Evolutionary conservation across 2,888 invertebrate species (phyloP).

Genomic region (Drosophila paramelanica): DNA sequence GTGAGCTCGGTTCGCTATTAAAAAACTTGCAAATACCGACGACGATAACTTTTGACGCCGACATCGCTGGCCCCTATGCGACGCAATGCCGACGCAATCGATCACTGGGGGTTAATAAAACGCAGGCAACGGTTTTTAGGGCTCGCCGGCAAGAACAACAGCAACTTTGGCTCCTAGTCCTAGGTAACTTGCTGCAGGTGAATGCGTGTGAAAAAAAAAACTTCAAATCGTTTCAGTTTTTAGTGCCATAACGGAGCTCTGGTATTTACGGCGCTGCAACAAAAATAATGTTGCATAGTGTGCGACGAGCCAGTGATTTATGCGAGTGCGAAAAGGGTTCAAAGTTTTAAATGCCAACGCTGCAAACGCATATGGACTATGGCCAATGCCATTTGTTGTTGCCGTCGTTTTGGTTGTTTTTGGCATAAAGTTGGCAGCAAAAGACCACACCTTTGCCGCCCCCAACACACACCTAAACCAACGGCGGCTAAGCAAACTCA

Average conservation of each 20-base stretch:
- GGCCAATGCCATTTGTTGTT: conserved; percentile 8
- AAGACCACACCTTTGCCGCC: conserved; percentile 26
- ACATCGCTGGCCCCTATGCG: conserved; percentile 23
- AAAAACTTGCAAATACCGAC: conserved; percentile 39
- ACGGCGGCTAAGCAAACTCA: conserved; percentile 39
- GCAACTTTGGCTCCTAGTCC: conserved; percentile 26
- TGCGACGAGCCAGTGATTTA: conserved; percentile 59
- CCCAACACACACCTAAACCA: conserved; percentile 16
- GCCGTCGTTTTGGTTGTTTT: not conserved
- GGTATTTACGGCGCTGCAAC: conserved; percentile 55
- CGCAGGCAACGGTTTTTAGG: conserved; percentile 44
- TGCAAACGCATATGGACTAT: conserved; percentile 43
- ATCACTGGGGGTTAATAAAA: conserved; percentile 67
- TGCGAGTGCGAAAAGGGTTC: conserved; percentile 58
- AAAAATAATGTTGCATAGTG: conserved; percentile 64
- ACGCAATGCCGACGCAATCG: conserved; percentile 59
- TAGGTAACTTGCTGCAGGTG: conserved; percentile 32
- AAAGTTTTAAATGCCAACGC: conserved; percentile 61
- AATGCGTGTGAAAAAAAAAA: conserved; percentile 49
- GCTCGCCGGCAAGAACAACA: conserved; percentile 31
- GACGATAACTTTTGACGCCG: conserved; percentile 31
- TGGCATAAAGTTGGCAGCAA: conserved; percentile 39
- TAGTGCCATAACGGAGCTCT: conserved; percentile 59
- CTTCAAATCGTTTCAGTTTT: conserved; percentile 62
- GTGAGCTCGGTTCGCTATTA: conserved; percentile 15